Percentiles rank a stretch among this genome's conserved stretches.
Evolutionary conservation across 2,797 vertebrate species (phyloP).

Genomic region (Paguma larvata): DNA sequence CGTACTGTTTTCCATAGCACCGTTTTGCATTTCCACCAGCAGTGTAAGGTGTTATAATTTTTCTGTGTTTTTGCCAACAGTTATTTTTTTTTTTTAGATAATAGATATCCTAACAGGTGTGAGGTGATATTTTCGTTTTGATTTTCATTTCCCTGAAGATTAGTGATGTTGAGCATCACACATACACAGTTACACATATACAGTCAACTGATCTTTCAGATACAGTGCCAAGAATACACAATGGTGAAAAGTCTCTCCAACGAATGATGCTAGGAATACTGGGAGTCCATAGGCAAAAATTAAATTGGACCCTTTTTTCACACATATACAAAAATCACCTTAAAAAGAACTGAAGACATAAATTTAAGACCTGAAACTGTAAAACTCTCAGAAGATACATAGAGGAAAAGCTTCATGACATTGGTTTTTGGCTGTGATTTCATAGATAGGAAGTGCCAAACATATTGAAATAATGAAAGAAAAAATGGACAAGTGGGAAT

Average conservation of each 20-base stretch:
- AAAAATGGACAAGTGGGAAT: not conserved
- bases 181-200: not conserved
- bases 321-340: not conserved
- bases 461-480: not conserved
- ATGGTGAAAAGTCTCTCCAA: not conserved
- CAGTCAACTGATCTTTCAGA: not conserved
- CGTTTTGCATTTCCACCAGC: not conserved
- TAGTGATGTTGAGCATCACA: not conserved
- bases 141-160: not conserved
- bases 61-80: not conserved
- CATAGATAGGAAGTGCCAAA: not conserved
- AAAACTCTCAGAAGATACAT: not conserved
- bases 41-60: not conserved
- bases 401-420: not conserved
- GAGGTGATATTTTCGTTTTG: not conserved
- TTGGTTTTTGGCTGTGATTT: not conserved
- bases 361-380: not conserved
- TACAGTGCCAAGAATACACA: not conserved
- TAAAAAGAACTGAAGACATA: not conserved
- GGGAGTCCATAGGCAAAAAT: not conserved
- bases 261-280: not conserved
- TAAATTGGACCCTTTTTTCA: not conserved
- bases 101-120: not conserved
- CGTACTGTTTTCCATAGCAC: not conserved
- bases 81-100: not conserved